Percentiles rank a stretch among this genome's conserved stretches.
These are phyloP conservation scores for Lasioglossum lativentre DNA, from an alignment of 2,888 invertebrate genomes.

Conservation along the genomic window DNA sequence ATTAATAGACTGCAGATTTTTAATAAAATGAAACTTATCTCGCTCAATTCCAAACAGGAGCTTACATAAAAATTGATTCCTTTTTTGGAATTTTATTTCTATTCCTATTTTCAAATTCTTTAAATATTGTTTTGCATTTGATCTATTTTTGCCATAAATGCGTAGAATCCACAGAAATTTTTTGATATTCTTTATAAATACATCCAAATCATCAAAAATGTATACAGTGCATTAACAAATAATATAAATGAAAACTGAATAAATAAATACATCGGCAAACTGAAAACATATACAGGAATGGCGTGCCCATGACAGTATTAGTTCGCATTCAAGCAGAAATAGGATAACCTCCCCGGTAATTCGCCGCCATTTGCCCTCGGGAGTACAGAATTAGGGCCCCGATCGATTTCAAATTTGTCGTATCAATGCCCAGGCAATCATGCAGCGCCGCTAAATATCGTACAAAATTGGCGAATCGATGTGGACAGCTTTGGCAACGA, in stretches of 20 bases:
- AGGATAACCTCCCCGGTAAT: slow-evolving; percentile 43
- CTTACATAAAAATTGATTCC: no score
- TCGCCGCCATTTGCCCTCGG: slow-evolving; percentile 67
- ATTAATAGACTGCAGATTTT: not conserved
- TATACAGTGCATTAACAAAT: not conserved
- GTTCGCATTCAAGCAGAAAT: not conserved
- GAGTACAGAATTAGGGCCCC: slow-evolving; percentile 69
- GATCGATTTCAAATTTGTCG: slow-evolving; percentile 76
- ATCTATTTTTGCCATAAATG: not conserved
- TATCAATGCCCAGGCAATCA: slow-evolving; percentile 72
- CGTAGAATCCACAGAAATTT: not conserved
- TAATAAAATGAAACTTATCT: no score
- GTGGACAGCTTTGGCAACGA: slow-evolving; percentile 4
- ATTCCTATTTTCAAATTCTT: no score
- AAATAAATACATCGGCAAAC: not conserved
- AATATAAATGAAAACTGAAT: not conserved
- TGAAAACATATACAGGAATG: not conserved
- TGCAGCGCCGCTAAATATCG: slow-evolving; percentile 63
- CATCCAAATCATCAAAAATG: not conserved
- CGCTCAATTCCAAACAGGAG: no score
- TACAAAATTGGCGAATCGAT: slow-evolving; percentile 47
- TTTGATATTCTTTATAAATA: not conserved
- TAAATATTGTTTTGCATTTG: not conserved
- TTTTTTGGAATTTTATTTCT: no score
- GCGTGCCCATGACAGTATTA: not conserved